Conservation (phyloP, 2,113 vertebrate genomes). For the Gavialis gangeticus region DNA sequence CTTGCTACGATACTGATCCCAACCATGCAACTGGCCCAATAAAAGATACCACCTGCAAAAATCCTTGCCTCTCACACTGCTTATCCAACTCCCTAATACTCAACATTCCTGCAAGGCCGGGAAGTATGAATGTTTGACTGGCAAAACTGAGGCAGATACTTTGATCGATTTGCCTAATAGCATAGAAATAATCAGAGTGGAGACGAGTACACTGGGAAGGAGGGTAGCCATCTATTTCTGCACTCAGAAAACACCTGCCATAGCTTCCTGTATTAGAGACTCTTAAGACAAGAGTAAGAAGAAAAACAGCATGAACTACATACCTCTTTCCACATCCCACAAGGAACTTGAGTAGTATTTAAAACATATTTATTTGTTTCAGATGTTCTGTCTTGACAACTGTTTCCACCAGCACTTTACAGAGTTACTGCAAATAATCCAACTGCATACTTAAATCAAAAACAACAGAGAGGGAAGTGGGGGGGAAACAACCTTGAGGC, state of each 20-base stretch:
- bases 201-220: not conserved
- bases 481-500: not conserved
- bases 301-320: not conserved
- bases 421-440: conserved; percentile 53
- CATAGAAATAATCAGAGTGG: not conserved
- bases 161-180: not conserved
- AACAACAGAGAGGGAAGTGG: not conserved
- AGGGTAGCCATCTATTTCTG: conserved; percentile 4
- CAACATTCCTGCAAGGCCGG: not conserved
- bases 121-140: not conserved
- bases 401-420: conserved; percentile 31
- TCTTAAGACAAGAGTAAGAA: conserved; percentile 19
- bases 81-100: no score
- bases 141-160: not conserved
- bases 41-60: no score
- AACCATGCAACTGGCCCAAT: no score
- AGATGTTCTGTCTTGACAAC: conserved; percentile 52
- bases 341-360: conserved; percentile 29
- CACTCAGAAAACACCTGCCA: not conserved
- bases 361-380: conserved; percentile 46
- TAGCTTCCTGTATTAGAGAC: not conserved
- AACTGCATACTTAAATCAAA: conserved; percentile 9
- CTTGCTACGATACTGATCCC: no score
- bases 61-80: no score
- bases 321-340: conserved; percentile 25